Evolutionary conservation across 1,140 invertebrate genomes (phyloP).

Genomic region (Caenorhabditis inopinata): DNA sequence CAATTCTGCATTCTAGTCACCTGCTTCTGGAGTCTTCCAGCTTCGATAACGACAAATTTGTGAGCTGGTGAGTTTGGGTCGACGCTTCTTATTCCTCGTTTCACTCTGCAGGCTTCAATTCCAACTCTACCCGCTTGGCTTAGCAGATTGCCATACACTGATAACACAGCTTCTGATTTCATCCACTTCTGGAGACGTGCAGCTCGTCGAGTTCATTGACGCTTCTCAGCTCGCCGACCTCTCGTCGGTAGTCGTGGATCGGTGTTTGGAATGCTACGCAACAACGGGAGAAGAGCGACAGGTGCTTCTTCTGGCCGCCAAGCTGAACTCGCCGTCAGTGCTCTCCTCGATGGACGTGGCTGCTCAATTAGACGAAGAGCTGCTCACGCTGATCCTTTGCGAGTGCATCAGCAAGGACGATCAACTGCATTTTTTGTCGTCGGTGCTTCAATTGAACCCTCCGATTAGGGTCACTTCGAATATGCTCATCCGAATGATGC

Average conservation of each 20-base stretch:
- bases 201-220: slow-evolving; percentile 42
- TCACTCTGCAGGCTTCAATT: background rate
- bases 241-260: background rate
- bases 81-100: background rate
- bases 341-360: background rate
- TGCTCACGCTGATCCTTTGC: slow-evolving; percentile 30
- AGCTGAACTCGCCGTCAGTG: slow-evolving; percentile 20
- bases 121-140: background rate
- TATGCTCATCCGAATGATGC: slow-evolving; percentile 43
- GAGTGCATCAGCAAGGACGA: slow-evolving; percentile 38
- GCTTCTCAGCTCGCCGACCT: background rate
- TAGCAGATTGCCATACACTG: background rate
- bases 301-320: slow-evolving; percentile 24
- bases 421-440: slow-evolving; percentile 42
- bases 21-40: slow-evolving; percentile 51
- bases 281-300: slow-evolving; percentile 28
- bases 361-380: slow-evolving; percentile 16
- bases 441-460: slow-evolving; percentile 35
- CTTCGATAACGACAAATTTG: slow-evolving; percentile 53
- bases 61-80: slow-evolving; percentile 46
- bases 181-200: slow-evolving; percentile 38
- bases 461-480: slow-evolving; percentile 32
- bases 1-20: slow-evolving; percentile 43
- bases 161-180: background rate
- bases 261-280: slow-evolving; percentile 41